Conservation (phyloP, 2,888 invertebrate species). For the Gandaritis pyraliata region DNA sequence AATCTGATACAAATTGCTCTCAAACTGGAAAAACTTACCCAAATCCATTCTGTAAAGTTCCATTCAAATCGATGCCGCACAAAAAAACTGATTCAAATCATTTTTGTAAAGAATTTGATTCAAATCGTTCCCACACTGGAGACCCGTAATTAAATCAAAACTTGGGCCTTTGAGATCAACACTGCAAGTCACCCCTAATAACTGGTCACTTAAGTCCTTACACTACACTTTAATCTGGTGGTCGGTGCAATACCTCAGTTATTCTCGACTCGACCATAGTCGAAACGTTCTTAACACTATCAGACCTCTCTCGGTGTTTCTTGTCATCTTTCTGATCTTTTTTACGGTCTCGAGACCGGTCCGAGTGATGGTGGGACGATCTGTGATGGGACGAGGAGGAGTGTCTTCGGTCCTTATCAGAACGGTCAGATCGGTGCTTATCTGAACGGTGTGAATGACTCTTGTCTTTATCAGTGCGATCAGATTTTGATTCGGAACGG, state of each 20-base stretch:
- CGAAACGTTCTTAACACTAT: conserved; percentile 45
- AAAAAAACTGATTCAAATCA: conserved; percentile 5
- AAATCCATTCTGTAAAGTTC: neutral
- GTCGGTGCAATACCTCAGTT: conserved; percentile 60
- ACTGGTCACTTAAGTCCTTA: conserved; percentile 33
- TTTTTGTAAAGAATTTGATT: conserved; percentile 6
- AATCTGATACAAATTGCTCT: neutral
- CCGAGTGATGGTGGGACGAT: conserved; percentile 56
- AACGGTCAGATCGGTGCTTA: conserved; percentile 46
- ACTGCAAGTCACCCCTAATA: conserved; percentile 29
- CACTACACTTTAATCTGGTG: conserved; percentile 63
- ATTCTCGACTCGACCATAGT: conserved; percentile 48
- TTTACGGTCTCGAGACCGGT: conserved; percentile 60
- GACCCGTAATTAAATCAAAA: conserved; percentile 7
- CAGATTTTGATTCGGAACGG: conserved; percentile 18
- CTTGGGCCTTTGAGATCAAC: conserved; percentile 26
- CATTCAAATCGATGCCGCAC: conserved; percentile 1
- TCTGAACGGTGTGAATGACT: conserved; percentile 55
- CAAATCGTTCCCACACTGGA: conserved; percentile 11
- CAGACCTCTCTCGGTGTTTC: conserved; percentile 41
- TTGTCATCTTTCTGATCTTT: conserved; percentile 63
- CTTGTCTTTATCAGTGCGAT: conserved; percentile 52
- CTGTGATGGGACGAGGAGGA: conserved; percentile 71
- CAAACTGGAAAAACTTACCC: neutral
- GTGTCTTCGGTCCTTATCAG: conserved; percentile 61